Evolutionary conservation across 2,888 invertebrate genomes (phyloP), one percentile per base, ranked within the genome.

Genomic region (Atrina japonica): DNA sequence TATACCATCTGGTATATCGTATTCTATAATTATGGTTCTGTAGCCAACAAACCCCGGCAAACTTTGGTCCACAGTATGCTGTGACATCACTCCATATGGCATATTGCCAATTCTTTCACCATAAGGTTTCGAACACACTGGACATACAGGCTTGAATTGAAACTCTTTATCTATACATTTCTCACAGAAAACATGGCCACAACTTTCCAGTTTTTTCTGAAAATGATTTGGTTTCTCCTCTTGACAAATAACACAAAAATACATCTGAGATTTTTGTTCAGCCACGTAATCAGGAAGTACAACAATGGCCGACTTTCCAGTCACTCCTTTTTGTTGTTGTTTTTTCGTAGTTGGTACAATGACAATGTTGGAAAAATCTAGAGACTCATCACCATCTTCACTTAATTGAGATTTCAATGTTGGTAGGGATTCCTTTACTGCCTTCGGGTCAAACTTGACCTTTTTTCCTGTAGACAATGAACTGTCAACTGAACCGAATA

Each of bases 1-100:
- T 23, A 60, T 49, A 1, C 70, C 70, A 29, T 61, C 55, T 18
- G 66, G 70, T 40, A 70, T 70, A 25, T 70, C 65, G 3, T 70
- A 70, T 2, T 70, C 60, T 30, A 70, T 61, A 14, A 60, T 18
- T 41, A 70, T 70, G 6, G 30, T 66, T 21, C 59, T 65, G 3
- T 21, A 23, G 45, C 30, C 41, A 6, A 45, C 53, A 35, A 49
- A 60, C 6, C 70, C 70, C 2, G 60, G 60, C 11, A 66, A 40
- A 27, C 14, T 43, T 5, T 30, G 41, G 6, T 47, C 25, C 1
- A 14, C 7, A 11, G 18, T 49, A 3, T 1, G 35, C 25, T 60
- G 60, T 0, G 40, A 70, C 70, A 70, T 70, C 0, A 66, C 14
- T 3, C 70, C 70, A 6, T 35, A 18, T 7, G 70, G 70, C 60